Evolutionary conservation across 37 sponge, comb jelly and placozoan species (phyloP), one percentile per base, ranked within the genome.

Genomic region (Chondrosia reniformis): DNA sequence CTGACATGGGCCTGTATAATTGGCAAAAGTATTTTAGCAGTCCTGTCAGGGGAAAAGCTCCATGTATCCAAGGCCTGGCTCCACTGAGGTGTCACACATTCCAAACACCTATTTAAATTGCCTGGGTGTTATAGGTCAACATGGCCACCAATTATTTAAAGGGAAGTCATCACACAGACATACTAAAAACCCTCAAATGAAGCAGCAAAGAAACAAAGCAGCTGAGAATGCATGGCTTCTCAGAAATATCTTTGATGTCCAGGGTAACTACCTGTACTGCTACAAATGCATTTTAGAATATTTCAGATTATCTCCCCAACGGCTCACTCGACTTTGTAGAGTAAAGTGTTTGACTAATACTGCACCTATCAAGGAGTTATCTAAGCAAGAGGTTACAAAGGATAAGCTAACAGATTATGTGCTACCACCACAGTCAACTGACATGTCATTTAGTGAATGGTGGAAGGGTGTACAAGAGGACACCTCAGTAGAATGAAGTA

Each of bases 181-280:
- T 15, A 10, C 52, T 15, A 49, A 49, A 15, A 49, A 49, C 10
- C 15, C 52, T 19, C 10, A 10, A 49, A 19, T 15, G 10, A 15
- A 10, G 15, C 52, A 49, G 52, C 52, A 49, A 19, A 10, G 52
- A 10, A 49, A 49, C 52, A 10, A 19, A 49, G 15, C 10, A 15
- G 52, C 10, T 10, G 15, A 81, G 33, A 81, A 81, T 46, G 64
- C 73, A 49, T 81, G 75, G 82, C 63, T 81, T 31, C 3, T 74
- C n/a, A 22, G 24, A 6, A 81, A 81, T 46, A 33, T 73, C 9
- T 81, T 62, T 74, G 82, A 81, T 36, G 7, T 36, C 64, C 17
- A 74, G 59, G 82, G 75, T n/a, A 81, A 81, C 82, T 81, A 81
- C 49, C 37, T 81, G 22, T 77, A 69, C 38, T 84, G 84, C 37